Conservation (phyloP, 2,888 invertebrate genomes). For the Leptopilina drosophilae region DNA sequence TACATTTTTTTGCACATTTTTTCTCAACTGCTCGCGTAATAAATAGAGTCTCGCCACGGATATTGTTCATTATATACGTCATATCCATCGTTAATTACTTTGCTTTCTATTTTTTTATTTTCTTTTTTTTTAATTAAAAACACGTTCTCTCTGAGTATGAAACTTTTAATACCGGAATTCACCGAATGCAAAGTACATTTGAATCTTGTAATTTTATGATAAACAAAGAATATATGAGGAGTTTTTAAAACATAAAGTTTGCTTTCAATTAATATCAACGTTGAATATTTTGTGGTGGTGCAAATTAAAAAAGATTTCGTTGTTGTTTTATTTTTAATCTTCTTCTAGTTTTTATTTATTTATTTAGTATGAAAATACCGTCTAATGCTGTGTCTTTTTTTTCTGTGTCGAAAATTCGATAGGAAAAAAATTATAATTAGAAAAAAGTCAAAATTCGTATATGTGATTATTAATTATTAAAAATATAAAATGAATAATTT, state of each 20-base stretch:
- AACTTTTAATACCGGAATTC: constrained; percentile 10
- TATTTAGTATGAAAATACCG: too few species aligned
- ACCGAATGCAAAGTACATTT: not conserved
- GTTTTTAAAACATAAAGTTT: not conserved
- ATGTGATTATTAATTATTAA: too few species aligned
- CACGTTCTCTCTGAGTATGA: constrained; percentile 3
- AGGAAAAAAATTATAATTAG: too few species aligned
- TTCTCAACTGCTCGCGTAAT: not conserved
- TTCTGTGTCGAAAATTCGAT: too few species aligned
- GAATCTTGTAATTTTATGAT: constrained; percentile 1
- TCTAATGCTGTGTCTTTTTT: too few species aligned
- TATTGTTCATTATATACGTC: constrained; percentile 63
- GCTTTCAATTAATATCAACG: not conserved
- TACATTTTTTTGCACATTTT: not conserved
- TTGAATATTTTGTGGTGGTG: not conserved
- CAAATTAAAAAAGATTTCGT: not conserved
- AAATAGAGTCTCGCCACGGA: constrained; percentile 55
- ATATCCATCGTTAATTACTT: constrained; percentile 65
- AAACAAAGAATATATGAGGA: not conserved
- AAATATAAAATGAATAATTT: too few species aligned
- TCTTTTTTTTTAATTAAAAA: constrained; percentile 62
- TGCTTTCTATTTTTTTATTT: constrained; percentile 42
- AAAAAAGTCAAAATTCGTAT: too few species aligned
- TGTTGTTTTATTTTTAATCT: too few species aligned
- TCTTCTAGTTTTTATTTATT: too few species aligned